These are phyloP conservation scores for Pongo pygmaeus DNA, from an alignment of 2,113 vertebrate species.

Conservation along the genomic window DNA sequence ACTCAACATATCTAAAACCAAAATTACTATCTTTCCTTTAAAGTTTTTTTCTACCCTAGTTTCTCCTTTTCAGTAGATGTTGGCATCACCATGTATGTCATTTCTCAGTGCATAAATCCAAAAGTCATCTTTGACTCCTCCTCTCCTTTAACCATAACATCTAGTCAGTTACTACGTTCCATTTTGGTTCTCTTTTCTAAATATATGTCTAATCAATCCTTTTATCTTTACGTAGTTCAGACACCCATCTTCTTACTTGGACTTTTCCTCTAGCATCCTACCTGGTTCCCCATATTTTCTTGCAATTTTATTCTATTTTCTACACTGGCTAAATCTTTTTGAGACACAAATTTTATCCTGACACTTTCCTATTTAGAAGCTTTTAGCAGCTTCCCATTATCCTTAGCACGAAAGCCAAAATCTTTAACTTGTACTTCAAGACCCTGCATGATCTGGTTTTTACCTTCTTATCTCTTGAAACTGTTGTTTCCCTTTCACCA, in stretches of 20 bases:
- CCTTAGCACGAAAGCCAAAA: not conserved
- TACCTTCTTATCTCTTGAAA: not conserved
- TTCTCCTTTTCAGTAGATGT: not conserved
- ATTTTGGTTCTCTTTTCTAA: not conserved
- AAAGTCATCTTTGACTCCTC: not conserved
- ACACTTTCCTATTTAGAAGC: not conserved
- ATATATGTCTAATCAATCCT: not conserved
- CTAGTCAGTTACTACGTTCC: not conserved
- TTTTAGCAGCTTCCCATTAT: not conserved
- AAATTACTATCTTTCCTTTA: not conserved
- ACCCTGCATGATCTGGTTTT: not conserved
- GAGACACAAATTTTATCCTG: not conserved
- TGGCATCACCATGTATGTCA: not conserved
- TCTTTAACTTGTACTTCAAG: not conserved
- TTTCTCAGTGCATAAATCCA: not conserved
- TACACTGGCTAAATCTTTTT: not conserved
- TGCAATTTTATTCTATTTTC: not conserved
- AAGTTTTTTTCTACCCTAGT: not conserved
- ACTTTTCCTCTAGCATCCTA: not conserved
- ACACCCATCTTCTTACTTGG: not conserved
- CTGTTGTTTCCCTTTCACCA: not conserved
- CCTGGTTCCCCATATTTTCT: not conserved
- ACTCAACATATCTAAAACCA: not conserved
- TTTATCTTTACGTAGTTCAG: not conserved
- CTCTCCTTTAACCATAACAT: not conserved